These are phyloP conservation scores for Anthopleura sola DNA, from an alignment of 64 coral and sea anemone species.

Conservation along the genomic window DNA sequence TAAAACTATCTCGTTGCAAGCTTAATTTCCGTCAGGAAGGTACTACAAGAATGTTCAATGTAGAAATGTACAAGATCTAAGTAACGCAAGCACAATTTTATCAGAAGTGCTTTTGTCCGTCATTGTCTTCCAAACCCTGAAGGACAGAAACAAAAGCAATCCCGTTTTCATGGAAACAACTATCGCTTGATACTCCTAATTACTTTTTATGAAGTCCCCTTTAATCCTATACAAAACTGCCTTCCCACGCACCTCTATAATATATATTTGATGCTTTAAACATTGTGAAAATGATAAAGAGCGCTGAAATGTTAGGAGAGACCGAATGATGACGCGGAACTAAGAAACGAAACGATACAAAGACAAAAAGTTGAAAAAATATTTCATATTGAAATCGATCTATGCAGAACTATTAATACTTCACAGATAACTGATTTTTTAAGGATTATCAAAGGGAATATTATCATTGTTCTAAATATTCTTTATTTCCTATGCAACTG, in stretches of 20 bases:
- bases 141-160: neutral
- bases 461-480: neutral
- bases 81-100: too few species aligned
- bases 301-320: neutral
- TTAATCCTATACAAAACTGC: neutral
- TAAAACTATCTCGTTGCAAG: neutral
- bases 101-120: too few species aligned
- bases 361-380: too few species aligned
- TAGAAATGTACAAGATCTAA: neutral
- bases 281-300: neutral
- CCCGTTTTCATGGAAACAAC: neutral
- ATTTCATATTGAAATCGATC: neutral
- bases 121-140: neutral
- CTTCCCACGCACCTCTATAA: neutral
- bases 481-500: neutral
- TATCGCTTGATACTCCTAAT: neutral
- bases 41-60: neutral
- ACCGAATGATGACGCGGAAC: neutral
- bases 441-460: neutral
- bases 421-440: neutral
- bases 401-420: neutral
- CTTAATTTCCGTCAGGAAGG: neutral
- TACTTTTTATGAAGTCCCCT: neutral
- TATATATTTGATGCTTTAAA: neutral
- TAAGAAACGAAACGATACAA: too few species aligned